Conservation (phyloP, 2,888 invertebrate genomes). For the Stenchaetothrips biformis region DNA sequence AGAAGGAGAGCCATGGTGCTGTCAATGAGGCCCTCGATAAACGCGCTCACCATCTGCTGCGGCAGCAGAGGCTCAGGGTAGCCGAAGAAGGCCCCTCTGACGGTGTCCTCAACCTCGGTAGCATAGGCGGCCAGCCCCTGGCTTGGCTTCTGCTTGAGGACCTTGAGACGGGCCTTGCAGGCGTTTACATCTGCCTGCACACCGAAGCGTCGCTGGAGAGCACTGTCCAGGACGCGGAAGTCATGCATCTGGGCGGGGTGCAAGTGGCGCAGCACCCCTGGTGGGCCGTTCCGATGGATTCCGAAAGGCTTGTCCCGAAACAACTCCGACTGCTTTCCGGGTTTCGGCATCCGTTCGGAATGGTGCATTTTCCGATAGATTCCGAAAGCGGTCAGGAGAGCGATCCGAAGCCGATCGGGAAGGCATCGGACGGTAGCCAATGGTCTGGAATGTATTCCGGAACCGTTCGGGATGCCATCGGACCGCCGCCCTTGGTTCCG, state of each 20-base stretch:
- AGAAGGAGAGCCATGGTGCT: not conserved
- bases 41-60: not conserved
- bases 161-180: not conserved
- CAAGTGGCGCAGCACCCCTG: not conserved
- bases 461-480: no score
- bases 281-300: no score
- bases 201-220: not conserved
- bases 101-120: not conserved
- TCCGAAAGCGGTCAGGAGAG: no score
- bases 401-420: no score
- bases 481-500: no score
- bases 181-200: not conserved
- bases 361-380: no score
- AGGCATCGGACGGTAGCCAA: no score
- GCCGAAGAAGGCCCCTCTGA: not conserved
- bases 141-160: not conserved
- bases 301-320: no score
- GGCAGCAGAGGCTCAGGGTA: not conserved
- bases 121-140: not conserved
- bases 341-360: no score
- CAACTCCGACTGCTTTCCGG: no score
- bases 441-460: no score
- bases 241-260: not conserved
- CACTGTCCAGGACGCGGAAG: not conserved
- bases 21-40: not conserved